Evolutionary conservation across 2,888 invertebrate genomes (phyloP).

Genomic region (Eucriotettix oculatus): DNA sequence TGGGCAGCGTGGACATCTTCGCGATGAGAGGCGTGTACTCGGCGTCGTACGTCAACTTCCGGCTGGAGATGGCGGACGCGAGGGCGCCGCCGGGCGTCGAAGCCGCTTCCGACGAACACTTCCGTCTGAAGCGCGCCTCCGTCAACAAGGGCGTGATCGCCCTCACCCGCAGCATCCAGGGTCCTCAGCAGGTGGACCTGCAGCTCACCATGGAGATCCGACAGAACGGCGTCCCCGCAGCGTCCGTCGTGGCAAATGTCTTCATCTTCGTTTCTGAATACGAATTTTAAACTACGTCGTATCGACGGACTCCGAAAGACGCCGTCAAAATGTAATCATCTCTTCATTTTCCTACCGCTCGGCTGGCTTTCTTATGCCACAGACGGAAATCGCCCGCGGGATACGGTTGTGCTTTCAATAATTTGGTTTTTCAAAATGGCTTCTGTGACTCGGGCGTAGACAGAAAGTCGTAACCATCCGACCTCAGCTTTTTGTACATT

Average conservation of each 20-base stretch:
- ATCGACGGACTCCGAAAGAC: too few species aligned
- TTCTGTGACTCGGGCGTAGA: too few species aligned
- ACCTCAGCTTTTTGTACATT: too few species aligned
- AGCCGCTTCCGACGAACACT: constrained; percentile 24
- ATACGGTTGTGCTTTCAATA: too few species aligned
- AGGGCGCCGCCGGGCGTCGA: constrained; percentile 42
- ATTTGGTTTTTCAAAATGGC: too few species aligned
- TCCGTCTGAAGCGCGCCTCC: constrained; percentile 35
- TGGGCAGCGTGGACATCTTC: constrained; percentile 58
- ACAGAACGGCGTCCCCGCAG: constrained; percentile 52
- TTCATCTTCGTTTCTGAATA: constrained; percentile 74
- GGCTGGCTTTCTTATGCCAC: too few species aligned
- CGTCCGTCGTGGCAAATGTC: constrained; percentile 70
- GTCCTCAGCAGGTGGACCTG: constrained; percentile 82
- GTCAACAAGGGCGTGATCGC: constrained; percentile 61
- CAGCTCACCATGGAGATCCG: constrained; percentile 75
- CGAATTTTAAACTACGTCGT: constrained; percentile 37
- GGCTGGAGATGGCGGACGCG: constrained; percentile 47
- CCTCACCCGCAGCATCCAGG: constrained; percentile 53
- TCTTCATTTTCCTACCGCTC: too few species aligned
- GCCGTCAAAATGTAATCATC: too few species aligned
- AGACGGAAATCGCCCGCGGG: too few species aligned
- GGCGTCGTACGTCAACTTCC: constrained; percentile 55
- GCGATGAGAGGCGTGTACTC: constrained; percentile 66
- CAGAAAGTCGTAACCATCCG: too few species aligned